Evolutionary conservation across 2,888 invertebrate species (phyloP).

Genomic region (Nesidiocoris tenuis): DNA sequence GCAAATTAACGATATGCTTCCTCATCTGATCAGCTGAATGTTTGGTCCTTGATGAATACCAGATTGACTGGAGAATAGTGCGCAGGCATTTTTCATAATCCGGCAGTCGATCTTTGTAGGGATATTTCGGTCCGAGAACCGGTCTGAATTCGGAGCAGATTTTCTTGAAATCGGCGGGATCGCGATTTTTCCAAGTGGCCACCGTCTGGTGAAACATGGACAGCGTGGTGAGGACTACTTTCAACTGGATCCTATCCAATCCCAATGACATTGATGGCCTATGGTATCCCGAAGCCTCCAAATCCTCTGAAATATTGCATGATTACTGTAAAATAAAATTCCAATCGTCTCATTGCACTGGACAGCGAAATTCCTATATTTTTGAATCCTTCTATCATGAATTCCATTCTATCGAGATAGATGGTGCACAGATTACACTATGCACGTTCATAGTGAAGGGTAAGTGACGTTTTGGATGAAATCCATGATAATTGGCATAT

Average conservation of each 20-base stretch:
- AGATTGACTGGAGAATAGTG: not conserved
- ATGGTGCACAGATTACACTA: no score
- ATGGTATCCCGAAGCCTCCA: not conserved
- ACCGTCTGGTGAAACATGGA: slow-evolving; percentile 4
- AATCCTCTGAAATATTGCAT: not conserved
- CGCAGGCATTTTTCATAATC: not conserved
- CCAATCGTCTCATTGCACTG: no score
- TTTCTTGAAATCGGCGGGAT: not conserved
- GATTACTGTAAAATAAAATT: no score
- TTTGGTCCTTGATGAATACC: not conserved
- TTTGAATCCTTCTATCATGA: no score
- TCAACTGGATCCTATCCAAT: not conserved
- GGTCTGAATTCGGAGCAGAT: slow-evolving; percentile 3
- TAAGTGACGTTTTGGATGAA: no score
- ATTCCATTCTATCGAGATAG: no score
- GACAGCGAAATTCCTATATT: no score
- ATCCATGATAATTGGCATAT: no score
- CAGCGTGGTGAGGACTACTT: not conserved
- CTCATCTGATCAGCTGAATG: not conserved
- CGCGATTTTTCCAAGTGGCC: slow-evolving; percentile 2
- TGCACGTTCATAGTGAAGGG: no score
- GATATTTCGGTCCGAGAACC: not conserved
- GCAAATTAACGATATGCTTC: not conserved
- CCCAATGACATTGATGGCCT: not conserved
- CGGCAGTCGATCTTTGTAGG: not conserved